phyloP scores from a whole-genome alignment of 1,140 invertebrate genomes.

The Drosophila setifemur region DNA sequence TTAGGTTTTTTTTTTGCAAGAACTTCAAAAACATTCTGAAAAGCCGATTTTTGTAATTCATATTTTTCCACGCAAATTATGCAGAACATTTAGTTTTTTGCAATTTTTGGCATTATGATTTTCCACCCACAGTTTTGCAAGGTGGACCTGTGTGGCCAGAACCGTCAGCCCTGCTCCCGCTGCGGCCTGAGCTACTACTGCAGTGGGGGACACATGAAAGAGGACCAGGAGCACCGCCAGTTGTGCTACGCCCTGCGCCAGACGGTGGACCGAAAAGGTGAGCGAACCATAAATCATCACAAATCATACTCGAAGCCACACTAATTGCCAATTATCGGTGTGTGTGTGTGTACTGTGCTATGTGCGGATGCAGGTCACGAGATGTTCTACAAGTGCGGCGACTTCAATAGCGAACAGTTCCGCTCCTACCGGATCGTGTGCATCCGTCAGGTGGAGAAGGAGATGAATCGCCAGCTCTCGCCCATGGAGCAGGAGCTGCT shows the following conservation, averaged over 20 bases:
- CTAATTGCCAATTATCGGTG: conserved; percentile 10
- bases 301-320: no score
- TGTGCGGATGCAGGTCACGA: conserved; percentile 65
- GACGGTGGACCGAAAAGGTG: conserved; percentile 65
- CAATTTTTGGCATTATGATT: no score
- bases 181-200: conserved; percentile 85
- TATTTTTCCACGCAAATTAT: no score
- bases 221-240: conserved; percentile 82
- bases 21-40: no score
- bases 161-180: conserved; percentile 69
- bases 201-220: conserved; percentile 82
- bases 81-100: no score
- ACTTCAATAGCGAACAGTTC: conserved; percentile 84
- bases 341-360: no score
- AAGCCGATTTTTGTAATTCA: no score
- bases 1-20: no score
- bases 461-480: conserved; percentile 84
- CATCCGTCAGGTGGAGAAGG: conserved; percentile 85
- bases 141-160: conserved; percentile 49
- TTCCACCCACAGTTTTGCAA: conserved; percentile 56
- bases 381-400: conserved; percentile 83
- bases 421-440: conserved; percentile 85
- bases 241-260: conserved; percentile 82
- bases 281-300: conserved; percentile 26
- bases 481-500: conserved; percentile 88